These are phyloP conservation scores for Tachystola acroxantha DNA, from an alignment of 2,888 invertebrate genomes.

Conservation along the genomic window DNA sequence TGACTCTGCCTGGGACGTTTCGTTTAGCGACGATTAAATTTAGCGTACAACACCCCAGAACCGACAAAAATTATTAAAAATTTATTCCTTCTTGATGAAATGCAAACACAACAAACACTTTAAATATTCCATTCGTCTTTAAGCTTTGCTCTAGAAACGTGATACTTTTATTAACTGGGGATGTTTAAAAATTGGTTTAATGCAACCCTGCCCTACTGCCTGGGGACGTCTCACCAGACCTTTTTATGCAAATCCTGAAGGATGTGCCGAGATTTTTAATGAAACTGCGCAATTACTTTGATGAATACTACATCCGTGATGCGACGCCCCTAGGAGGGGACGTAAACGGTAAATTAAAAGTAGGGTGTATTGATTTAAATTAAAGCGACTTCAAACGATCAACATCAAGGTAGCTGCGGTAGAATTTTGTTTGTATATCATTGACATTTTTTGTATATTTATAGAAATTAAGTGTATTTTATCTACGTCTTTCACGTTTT, in stretches of 20 bases:
- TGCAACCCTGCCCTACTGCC: conserved; percentile 38
- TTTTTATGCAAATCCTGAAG: conserved; percentile 72
- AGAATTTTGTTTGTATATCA: no score
- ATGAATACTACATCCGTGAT: conserved; percentile 58
- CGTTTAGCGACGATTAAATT: no score
- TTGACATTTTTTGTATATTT: no score
- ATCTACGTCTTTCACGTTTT: no score
- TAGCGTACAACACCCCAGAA: no score
- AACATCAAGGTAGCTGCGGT: no score
- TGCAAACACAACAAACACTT: no score
- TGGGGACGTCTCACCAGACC: conserved; percentile 40
- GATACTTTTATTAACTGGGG: conserved; percentile 36
- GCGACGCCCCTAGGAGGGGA: conserved; percentile 30
- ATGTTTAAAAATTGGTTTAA: conserved; percentile 57
- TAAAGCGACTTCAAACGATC: neutral
- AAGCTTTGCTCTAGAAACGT: conserved; percentile 34
- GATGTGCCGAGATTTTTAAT: conserved; percentile 70
- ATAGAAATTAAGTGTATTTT: no score
- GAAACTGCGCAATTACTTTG: conserved; percentile 68
- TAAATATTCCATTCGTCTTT: no score
- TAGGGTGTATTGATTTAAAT: conserved; percentile 39
- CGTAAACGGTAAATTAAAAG: conserved; percentile 38
- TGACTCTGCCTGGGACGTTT: no score
- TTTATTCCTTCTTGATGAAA: no score
- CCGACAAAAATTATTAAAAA: no score